A percentile compares a stretch with the other conserved stretches of the same genome.
Conservation (phyloP, 2,888 invertebrate genomes). For the Lasioglossum marginatum region DNA sequence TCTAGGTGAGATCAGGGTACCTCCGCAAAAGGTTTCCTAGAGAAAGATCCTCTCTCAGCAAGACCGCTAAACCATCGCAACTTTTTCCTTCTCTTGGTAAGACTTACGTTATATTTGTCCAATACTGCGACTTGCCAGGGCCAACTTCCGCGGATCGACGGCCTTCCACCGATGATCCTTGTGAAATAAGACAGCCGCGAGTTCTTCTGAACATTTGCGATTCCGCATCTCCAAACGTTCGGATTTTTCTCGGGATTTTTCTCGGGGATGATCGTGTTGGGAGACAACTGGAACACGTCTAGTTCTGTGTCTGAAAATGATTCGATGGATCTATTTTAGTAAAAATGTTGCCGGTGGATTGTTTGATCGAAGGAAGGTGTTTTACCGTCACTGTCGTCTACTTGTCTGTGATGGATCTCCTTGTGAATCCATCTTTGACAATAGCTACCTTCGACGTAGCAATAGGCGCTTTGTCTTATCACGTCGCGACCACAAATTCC, state of each 20-base stretch:
- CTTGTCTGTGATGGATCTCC: constrained; percentile 79
- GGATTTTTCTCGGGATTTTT: constrained; percentile 68
- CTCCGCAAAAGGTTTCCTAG: constrained; percentile 95
- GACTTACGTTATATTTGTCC: constrained; percentile 91
- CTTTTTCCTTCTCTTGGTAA: not conserved
- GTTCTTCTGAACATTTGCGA: constrained; percentile 71
- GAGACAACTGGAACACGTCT: constrained; percentile 79
- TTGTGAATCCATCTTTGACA: constrained; percentile 90
- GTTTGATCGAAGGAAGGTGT: not conserved
- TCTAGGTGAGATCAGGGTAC: constrained; percentile 91
- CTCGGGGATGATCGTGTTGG: constrained; percentile 72
- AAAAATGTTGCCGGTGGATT: not conserved
- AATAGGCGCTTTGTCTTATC: constrained; percentile 93
- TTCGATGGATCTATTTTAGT: not conserved
- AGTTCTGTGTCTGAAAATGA: constrained; percentile 70
- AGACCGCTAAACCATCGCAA: not conserved
- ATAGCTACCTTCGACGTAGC: constrained; percentile 92
- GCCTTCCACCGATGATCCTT: constrained; percentile 94
- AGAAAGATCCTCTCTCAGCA: constrained; percentile 18
- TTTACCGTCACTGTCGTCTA: constrained; percentile 79
- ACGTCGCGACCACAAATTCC: constrained; percentile 91
- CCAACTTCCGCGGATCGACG: constrained; percentile 93
- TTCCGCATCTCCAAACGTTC: constrained; percentile 80
- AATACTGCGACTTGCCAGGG: constrained; percentile 97
- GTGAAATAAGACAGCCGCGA: constrained; percentile 83